Evolutionary conservation across 2,113 vertebrate genomes (phyloP).

Genomic region (Martes martes): DNA sequence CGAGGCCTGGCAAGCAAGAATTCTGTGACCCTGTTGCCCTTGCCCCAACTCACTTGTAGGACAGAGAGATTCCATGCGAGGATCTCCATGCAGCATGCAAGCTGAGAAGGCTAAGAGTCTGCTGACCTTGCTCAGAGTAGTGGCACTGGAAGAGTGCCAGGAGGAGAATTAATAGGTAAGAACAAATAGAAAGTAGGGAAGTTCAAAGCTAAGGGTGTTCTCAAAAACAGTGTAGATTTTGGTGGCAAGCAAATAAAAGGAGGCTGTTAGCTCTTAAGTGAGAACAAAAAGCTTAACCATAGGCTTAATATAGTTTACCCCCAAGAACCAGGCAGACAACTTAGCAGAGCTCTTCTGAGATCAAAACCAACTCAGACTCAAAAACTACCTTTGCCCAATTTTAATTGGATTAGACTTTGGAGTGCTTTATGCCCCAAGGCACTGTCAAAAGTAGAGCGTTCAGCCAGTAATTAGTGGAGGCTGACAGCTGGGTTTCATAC

Average conservation of each 20-base stretch:
- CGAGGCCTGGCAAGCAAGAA: neutral
- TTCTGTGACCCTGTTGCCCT: neutral
- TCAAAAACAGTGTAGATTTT: slow-evolving; percentile 7
- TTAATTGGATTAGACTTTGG: slow-evolving; percentile 32
- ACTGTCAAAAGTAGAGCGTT: neutral
- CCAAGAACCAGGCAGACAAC: neutral
- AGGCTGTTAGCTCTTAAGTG: neutral
- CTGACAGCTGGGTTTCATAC: neutral
- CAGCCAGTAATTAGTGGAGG: neutral
- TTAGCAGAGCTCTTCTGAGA: neutral
- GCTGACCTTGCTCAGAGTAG: neutral
- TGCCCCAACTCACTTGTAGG: neutral
- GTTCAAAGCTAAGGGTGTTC: neutral
- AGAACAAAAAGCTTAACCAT: neutral
- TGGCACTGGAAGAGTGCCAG: neutral
- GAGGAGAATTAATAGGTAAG: neutral
- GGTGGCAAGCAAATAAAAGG: slow-evolving; percentile 2
- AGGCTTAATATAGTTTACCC: neutral
- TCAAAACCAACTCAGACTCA: neutral
- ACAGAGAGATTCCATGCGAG: neutral
- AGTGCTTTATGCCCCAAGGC: neutral
- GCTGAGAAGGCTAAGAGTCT: neutral
- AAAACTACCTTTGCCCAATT: neutral
- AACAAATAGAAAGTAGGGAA: neutral
- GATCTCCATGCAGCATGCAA: neutral